A percentile compares a stretch with the other conserved stretches of the same genome.
Conservation (phyloP, 2,113 vertebrate genomes). For the Fukomys damarensis region DNA sequence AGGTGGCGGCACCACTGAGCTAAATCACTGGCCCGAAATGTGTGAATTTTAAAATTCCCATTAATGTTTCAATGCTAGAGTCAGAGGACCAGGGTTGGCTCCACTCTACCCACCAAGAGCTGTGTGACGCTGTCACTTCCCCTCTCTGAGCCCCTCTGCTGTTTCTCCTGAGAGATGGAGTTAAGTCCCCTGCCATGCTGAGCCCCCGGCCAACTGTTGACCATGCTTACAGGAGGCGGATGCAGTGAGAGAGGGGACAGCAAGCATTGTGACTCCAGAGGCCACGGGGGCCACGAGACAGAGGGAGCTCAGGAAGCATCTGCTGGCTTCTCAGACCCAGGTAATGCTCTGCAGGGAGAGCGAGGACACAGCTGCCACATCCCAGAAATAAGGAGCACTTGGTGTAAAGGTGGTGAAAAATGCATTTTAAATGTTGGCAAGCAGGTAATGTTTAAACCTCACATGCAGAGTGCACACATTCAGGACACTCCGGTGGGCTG, state of each 20-base stretch:
- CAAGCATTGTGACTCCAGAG: no score
- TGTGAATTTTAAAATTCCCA: no score
- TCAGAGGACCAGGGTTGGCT: neutral
- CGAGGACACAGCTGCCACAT: neutral
- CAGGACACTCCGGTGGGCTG: neutral
- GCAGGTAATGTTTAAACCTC: neutral
- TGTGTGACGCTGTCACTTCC: neutral
- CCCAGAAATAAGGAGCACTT: neutral
- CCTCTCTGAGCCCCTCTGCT: neutral
- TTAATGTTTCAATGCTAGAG: no score
- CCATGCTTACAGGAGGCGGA: neutral
- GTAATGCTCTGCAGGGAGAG: neutral
- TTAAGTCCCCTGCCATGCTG: neutral
- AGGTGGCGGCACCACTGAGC: no score
- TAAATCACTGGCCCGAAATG: no score
- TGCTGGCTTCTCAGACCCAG: neutral
- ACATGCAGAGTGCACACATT: neutral
- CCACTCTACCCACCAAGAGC: neutral
- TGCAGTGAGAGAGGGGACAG: neutral
- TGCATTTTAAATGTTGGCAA: neutral
- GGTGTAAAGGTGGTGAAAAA: neutral
- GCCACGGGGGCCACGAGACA: neutral
- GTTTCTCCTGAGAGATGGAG: neutral
- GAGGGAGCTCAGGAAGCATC: neutral
- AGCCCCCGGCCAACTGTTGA: neutral